Conservation (phyloP, 2,888 invertebrate species). For the Euzetes globulus region DNA sequence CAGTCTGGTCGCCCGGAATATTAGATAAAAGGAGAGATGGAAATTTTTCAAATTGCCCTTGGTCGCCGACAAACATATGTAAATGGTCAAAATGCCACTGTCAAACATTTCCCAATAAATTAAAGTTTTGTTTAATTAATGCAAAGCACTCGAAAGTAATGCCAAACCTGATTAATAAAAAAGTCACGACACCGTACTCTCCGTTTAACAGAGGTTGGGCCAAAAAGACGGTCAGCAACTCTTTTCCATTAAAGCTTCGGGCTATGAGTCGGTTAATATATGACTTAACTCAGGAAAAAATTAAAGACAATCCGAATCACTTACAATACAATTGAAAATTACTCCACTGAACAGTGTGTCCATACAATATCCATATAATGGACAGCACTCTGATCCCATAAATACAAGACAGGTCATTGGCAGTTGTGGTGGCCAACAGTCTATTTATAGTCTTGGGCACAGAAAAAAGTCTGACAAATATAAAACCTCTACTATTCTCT, state of each 20-base stretch:
- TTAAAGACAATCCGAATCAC: background rate
- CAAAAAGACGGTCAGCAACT: slow-evolving; percentile 32
- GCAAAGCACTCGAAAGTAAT: too few relatives aligned
- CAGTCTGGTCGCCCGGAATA: slow-evolving; percentile 23
- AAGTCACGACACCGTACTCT: slow-evolving; percentile 46
- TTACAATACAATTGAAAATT: slow-evolving; percentile 24
- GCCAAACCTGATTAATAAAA: slow-evolving; percentile 45
- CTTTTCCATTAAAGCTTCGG: background rate
- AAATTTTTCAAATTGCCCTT: slow-evolving; percentile 11
- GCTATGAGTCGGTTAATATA: background rate
- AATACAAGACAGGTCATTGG: slow-evolving; percentile 35
- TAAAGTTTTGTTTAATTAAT: too few relatives aligned
- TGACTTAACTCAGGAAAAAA: background rate
- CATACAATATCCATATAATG: slow-evolving; percentile 38
- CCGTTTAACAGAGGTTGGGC: slow-evolving; percentile 46
- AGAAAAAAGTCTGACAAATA: slow-evolving; percentile 9
- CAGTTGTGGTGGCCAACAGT: slow-evolving; percentile 10
- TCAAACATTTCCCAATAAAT: background rate
- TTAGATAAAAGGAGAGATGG: background rate
- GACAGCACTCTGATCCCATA: slow-evolving; percentile 38
- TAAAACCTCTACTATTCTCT: background rate
- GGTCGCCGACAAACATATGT: slow-evolving; percentile 28
- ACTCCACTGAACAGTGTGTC: slow-evolving; percentile 36
- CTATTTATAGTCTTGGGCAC: background rate
- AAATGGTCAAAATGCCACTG: slow-evolving; percentile 27